A percentile compares a stretch with the other conserved stretches of the same genome.
Conservation (phyloP, 2,888 invertebrate species). For the Arge pagana region DNA sequence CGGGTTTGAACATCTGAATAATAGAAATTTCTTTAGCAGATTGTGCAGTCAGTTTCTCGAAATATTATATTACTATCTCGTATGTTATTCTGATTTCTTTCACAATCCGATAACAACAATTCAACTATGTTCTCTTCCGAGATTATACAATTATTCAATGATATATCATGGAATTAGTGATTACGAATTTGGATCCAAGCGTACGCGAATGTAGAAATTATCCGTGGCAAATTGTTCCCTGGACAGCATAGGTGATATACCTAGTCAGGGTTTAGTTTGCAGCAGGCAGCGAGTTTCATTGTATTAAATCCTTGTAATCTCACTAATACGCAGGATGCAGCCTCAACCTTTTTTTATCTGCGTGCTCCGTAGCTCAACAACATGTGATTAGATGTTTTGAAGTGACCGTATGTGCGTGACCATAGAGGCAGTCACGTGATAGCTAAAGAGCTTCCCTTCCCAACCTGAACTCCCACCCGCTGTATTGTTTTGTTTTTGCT, state of each 20-base stretch:
- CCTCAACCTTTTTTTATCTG: conserved; percentile 37
- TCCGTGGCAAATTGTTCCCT: conserved; percentile 16
- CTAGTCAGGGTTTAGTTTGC: conserved; percentile 28
- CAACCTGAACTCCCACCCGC: conserved; percentile 50
- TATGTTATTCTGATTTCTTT: conserved; percentile 21
- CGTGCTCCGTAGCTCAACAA: conserved; percentile 49
- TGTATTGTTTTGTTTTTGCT: conserved; percentile 39
- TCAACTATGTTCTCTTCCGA: conserved; percentile 20
- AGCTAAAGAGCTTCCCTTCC: conserved; percentile 47
- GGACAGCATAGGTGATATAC: conserved; percentile 9
- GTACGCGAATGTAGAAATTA: conserved; percentile 39
- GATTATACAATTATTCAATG: conserved; percentile 13
- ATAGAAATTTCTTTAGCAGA: no score
- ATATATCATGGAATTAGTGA: conserved; percentile 16
- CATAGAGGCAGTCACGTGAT: conserved; percentile 50
- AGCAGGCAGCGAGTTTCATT: conserved; percentile 41
- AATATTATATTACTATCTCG: conserved; percentile 29
- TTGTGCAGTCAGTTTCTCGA: no score
- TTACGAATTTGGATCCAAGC: conserved; percentile 39
- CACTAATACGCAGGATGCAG: conserved; percentile 48
- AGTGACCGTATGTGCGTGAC: conserved; percentile 47
- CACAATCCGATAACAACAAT: conserved; percentile 13
- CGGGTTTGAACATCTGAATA: no score
- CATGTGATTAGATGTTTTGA: conserved; percentile 44
- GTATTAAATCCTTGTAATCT: conserved; percentile 51